Conservation (phyloP, 2,888 invertebrate species). For the Drosophila pseudotakahashii region DNA sequence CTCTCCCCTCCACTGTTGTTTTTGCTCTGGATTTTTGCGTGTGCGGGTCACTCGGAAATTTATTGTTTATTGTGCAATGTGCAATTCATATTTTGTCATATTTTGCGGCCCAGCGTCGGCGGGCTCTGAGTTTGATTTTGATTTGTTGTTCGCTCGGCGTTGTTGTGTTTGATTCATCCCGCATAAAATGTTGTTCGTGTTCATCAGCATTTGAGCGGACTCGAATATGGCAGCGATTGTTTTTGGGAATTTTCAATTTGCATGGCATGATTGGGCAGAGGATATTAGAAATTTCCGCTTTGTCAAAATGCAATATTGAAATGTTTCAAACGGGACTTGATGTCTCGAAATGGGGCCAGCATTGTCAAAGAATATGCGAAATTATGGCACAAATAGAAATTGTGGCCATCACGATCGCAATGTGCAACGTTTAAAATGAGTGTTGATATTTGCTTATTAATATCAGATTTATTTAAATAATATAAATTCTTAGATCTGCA, state of each 20-base stretch:
- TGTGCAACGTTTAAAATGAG: background rate
- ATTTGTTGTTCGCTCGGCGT: conserved; percentile 57
- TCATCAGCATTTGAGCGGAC: conserved; percentile 28
- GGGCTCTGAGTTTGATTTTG: conserved; percentile 57
- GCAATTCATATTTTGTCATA: conserved; percentile 72
- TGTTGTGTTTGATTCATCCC: conserved; percentile 46
- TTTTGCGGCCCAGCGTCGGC: conserved; percentile 50
- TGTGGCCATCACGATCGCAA: background rate
- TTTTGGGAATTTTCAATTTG: conserved; percentile 51
- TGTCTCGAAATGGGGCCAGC: conserved; percentile 18
- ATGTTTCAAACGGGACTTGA: conserved; percentile 12
- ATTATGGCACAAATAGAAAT: background rate
- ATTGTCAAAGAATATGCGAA: background rate
- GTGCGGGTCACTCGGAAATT: conserved; percentile 63
- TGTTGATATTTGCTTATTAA: too few relatives aligned
- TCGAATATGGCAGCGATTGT: conserved; percentile 42
- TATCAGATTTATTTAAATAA: too few relatives aligned
- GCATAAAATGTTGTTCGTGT: conserved; percentile 68
- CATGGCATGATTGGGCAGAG: conserved; percentile 21
- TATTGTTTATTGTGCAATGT: conserved; percentile 68
- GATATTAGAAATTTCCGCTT: conserved; percentile 37
- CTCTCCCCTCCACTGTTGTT: conserved; percentile 3
- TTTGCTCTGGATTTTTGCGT: conserved; percentile 21
- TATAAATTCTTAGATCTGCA: background rate
- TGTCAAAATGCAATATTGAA: conserved; percentile 38